Evolutionary conservation across 2,888 invertebrate genomes (phyloP).

Genomic region (Diplazon laetatorius): DNA sequence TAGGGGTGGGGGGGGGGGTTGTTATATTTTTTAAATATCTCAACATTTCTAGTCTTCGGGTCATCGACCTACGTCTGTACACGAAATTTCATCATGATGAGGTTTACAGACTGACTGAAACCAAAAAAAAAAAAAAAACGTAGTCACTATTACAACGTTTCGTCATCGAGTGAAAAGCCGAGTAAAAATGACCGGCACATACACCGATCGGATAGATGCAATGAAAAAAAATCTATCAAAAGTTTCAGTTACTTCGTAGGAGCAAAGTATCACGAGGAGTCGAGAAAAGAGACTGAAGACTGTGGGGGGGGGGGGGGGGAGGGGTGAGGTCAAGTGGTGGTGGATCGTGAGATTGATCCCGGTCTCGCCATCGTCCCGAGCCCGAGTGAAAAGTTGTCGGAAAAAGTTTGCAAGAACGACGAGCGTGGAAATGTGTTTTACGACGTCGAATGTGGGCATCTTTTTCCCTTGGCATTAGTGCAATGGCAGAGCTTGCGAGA

Average conservation of each 20-base stretch:
- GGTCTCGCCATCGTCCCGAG: not conserved
- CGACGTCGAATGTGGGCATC: not conserved
- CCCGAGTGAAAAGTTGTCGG: constrained; percentile 36
- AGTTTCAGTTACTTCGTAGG: not conserved
- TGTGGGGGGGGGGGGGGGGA: too few relatives aligned
- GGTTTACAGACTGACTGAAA: too few relatives aligned
- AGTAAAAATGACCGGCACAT: not conserved
- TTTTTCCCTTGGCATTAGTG: not conserved
- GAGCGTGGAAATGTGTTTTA: constrained; percentile 10
- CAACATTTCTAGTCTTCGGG: too few relatives aligned
- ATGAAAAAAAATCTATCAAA: constrained; percentile 1
- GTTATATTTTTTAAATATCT: too few relatives aligned
- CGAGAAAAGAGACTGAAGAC: not conserved
- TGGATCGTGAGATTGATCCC: not conserved
- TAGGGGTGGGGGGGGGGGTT: too few relatives aligned
- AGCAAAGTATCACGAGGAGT: not conserved
- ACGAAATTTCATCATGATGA: too few relatives aligned
- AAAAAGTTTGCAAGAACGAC: constrained; percentile 22
- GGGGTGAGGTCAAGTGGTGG: constrained; percentile 1
- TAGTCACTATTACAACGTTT: not conserved
- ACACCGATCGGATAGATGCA: not conserved
- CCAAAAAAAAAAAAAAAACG: too few relatives aligned
- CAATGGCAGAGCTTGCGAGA: constrained; percentile 31
- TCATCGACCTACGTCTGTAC: too few relatives aligned
- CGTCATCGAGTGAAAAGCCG: not conserved